phyloP scores from a whole-genome alignment of 1,140 invertebrate genomes.

The Battus philenor region DNA sequence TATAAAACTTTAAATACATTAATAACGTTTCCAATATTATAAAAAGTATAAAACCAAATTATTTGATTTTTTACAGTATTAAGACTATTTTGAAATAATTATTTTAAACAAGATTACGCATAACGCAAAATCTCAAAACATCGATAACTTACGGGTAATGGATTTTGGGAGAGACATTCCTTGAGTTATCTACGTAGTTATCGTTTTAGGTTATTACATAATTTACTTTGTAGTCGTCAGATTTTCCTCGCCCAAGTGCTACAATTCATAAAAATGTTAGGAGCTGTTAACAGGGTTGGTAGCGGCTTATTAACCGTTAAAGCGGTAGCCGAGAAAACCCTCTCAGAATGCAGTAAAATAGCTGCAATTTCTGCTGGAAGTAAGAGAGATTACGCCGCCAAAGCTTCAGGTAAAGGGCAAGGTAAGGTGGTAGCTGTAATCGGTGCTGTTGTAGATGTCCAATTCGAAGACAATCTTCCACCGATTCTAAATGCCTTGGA shows the following conservation, averaged over 20 bases:
- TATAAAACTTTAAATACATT: too few species aligned
- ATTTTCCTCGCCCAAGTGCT: constrained; percentile 40
- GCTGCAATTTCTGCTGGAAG: constrained; percentile 49
- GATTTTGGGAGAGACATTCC: background rate
- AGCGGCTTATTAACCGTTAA: constrained; percentile 67
- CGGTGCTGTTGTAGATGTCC: constrained; percentile 99
- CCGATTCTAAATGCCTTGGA: constrained; percentile 99
- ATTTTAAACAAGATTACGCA: background rate
- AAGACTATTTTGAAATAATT: background rate
- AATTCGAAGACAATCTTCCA: constrained; percentile 97
- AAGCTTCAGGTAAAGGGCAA: constrained; percentile 64
- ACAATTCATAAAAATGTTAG: constrained; percentile 59
- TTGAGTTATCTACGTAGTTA: constrained; percentile 26
- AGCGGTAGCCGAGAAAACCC: constrained; percentile 57
- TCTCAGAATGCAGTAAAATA: constrained; percentile 63
- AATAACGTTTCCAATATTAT: too few species aligned
- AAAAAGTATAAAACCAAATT: too few species aligned
- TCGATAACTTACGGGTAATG: constrained; percentile 1
- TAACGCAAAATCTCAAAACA: background rate
- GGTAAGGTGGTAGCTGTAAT: constrained; percentile 96
- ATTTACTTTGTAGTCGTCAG: constrained; percentile 46
- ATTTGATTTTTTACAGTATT: too few species aligned
- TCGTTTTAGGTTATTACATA: constrained; percentile 55
- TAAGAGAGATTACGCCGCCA: constrained; percentile 66
- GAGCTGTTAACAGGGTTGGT: constrained; percentile 67